These are phyloP conservation scores for Actinemys pallida DNA, from an alignment of 2,113 vertebrate species.

Conservation along the genomic window DNA sequence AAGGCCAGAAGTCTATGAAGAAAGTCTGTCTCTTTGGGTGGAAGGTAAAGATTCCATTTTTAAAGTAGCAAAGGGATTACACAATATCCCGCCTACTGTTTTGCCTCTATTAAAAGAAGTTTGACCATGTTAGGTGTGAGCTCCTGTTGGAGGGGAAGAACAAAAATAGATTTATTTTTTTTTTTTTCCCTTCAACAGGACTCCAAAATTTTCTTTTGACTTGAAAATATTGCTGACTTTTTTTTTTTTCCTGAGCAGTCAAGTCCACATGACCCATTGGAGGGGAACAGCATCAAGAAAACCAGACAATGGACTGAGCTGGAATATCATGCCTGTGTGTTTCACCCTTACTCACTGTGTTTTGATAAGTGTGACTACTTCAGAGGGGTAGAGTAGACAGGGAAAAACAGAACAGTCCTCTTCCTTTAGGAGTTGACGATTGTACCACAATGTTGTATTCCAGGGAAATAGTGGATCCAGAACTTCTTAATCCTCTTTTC, in stretches of 20 bases:
- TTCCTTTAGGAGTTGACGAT: not conserved
- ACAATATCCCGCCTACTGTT: not conserved
- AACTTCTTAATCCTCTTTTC: not conserved
- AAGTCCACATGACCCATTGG: slow-evolving; percentile 1
- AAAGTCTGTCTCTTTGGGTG: not conserved
- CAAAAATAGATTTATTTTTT: not conserved
- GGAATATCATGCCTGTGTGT: slow-evolving; percentile 24
- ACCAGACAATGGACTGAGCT: not conserved
- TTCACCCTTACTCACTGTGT: slow-evolving; percentile 12
- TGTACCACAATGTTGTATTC: not conserved
- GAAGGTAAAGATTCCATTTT: not conserved
- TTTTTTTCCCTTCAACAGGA: not conserved
- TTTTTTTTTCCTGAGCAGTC: not conserved
- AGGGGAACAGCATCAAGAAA: slow-evolving; percentile 9
- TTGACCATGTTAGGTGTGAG: not conserved
- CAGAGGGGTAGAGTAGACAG: not conserved
- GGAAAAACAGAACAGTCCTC: not conserved
- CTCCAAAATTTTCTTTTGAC: not conserved
- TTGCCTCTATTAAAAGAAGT: not conserved
- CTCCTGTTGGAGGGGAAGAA: not conserved
- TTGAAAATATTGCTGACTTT: slow-evolving; percentile 41
- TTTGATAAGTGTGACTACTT: slow-evolving; percentile 34
- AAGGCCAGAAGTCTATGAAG: not conserved
- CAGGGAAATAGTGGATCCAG: not conserved
- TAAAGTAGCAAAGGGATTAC: not conserved